phyloP scores from a whole-genome alignment of 2,888 invertebrate genomes.

The Archips xylosteana region DNA sequence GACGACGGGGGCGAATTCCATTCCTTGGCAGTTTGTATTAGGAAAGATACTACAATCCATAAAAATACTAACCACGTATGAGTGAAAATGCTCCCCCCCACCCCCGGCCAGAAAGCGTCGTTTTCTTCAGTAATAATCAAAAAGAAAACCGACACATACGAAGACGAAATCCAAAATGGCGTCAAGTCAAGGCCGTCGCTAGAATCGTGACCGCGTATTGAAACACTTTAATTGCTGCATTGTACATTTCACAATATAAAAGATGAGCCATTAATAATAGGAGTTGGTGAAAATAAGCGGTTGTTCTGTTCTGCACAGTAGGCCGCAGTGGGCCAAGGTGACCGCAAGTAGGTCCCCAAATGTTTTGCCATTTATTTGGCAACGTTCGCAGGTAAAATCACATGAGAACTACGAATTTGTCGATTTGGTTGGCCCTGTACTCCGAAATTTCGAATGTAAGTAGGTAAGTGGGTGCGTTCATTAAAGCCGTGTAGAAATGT shows the following conservation, averaged over 20 bases:
- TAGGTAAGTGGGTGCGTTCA: not conserved
- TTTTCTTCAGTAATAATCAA: not conserved
- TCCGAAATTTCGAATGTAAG: not conserved
- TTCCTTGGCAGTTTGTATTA: too few relatives aligned
- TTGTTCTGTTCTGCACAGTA: slow-evolving; percentile 20
- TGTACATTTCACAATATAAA: slow-evolving; percentile 34
- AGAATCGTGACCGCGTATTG: slow-evolving; percentile 33
- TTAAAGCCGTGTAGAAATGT: not conserved
- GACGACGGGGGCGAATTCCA: too few relatives aligned
- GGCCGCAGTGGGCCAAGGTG: slow-evolving; percentile 49
- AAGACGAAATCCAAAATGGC: slow-evolving; percentile 9
- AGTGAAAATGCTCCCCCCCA: too few relatives aligned
- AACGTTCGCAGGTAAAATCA: slow-evolving; percentile 45
- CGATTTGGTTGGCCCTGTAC: not conserved
- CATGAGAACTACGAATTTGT: slow-evolving; percentile 16
- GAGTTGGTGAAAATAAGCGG: slow-evolving; percentile 23
- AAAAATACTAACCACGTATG: too few relatives aligned
- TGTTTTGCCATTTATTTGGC: slow-evolving; percentile 49
- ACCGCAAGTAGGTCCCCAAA: slow-evolving; percentile 46
- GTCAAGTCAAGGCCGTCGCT: slow-evolving; percentile 17
- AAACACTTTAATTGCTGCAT: slow-evolving; percentile 35
- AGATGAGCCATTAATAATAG: slow-evolving; percentile 31
- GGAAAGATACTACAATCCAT: too few relatives aligned
- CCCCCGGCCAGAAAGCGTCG: too few relatives aligned
- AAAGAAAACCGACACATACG: not conserved